Conservation (phyloP, 2,888 invertebrate species). For the Ecliptopera silaceata region DNA sequence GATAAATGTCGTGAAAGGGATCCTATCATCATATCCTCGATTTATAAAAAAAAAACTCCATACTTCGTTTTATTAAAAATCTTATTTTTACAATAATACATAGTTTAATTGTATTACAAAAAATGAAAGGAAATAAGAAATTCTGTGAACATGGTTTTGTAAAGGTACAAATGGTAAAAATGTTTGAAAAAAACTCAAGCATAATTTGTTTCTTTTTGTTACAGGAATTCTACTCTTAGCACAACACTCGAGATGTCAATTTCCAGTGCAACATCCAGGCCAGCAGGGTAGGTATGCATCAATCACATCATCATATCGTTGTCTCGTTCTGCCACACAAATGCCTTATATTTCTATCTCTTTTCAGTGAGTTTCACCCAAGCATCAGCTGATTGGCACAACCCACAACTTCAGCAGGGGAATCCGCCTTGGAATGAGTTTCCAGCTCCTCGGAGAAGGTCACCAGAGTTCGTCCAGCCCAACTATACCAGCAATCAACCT, state of each 20-base stretch:
- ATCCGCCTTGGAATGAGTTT: conserved; percentile 72
- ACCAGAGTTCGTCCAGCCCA: conserved; percentile 44
- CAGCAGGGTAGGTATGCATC: conserved; percentile 79
- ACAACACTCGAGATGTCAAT: conserved; percentile 59
- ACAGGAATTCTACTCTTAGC: conserved; percentile 62
- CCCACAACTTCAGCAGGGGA: conserved; percentile 56
- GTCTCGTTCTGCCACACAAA: background rate
- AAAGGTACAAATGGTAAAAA: too few species aligned
- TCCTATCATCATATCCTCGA: too few species aligned
- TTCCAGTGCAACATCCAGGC: conserved; percentile 61
- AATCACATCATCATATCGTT: conserved; percentile 34
- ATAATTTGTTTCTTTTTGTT: conserved; percentile 41
- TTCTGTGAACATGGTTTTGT: too few species aligned
- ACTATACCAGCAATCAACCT: conserved; percentile 32
- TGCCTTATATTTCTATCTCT: conserved; percentile 15
- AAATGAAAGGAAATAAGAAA: too few species aligned
- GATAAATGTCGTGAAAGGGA: too few species aligned
- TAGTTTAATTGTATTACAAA: too few species aligned
- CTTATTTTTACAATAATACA: too few species aligned
- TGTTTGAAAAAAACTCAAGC: too few species aligned
- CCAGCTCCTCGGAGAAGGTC: conserved; percentile 72
- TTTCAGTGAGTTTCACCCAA: conserved; percentile 62
- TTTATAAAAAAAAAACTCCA: too few species aligned
- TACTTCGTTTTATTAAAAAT: too few species aligned
- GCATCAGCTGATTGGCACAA: conserved; percentile 58